phyloP scores from a whole-genome alignment of 2,797 vertebrate genomes.

The Chiroxiphia lanceolata region DNA sequence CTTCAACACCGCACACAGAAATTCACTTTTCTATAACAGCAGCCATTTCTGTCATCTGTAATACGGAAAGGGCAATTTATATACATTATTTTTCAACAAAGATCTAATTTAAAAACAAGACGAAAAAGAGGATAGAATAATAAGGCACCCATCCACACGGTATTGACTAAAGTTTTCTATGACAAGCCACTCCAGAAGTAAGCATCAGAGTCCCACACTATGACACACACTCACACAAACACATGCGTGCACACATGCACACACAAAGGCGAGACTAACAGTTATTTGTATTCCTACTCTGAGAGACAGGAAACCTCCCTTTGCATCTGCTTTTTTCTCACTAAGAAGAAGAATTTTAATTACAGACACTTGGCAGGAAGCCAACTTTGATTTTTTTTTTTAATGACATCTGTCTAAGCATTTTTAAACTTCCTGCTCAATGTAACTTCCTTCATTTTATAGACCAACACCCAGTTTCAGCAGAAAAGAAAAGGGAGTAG shows the following conservation, averaged over 20 bases:
- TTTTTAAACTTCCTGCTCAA: slow-evolving; percentile 67
- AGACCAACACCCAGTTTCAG: slow-evolving; percentile 61
- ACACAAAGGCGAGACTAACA: slow-evolving; percentile 45
- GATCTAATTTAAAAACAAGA: slow-evolving; percentile 20
- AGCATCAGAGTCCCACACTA: not conserved
- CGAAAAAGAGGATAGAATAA: not conserved
- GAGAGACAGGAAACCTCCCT: slow-evolving; percentile 64
- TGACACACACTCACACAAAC: not conserved
- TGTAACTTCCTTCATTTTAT: slow-evolving; percentile 65
- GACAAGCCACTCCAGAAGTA: slow-evolving; percentile 28
- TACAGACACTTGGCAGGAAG: slow-evolving; percentile 62
- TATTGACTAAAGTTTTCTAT: slow-evolving; percentile 32
- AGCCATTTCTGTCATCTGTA: not conserved
- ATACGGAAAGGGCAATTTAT: not conserved
- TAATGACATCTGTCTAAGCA: slow-evolving; percentile 66
- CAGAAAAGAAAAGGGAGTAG: slow-evolving; percentile 50
- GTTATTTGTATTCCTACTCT: slow-evolving; percentile 60
- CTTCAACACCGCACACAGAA: not conserved
- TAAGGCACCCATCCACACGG: not conserved
- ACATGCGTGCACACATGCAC: slow-evolving; percentile 1
- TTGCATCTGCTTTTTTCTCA: slow-evolving; percentile 66
- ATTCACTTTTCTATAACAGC: slow-evolving; percentile 17
- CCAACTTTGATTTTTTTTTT: slow-evolving; percentile 46
- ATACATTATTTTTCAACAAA: not conserved
- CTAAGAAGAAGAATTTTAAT: slow-evolving; percentile 70